Evolutionary conservation across 2,888 invertebrate species (phyloP), one percentile per base, ranked within the genome.

Genomic region (Eupeodes latifasciatus): DNA sequence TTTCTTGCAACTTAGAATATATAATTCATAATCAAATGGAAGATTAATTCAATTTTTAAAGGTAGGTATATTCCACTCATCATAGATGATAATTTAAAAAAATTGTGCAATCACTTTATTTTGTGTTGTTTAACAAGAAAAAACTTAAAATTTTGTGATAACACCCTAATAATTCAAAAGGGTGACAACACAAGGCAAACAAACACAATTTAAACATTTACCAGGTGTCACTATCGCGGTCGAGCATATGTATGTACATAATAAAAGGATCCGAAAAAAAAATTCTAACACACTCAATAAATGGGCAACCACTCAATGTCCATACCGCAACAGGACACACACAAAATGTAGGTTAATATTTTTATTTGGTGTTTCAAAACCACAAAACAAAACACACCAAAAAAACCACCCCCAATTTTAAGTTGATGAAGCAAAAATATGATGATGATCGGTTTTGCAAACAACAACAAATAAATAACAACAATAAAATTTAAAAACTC

Each of bases 141-240:
- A 5, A 40, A 40, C 5, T 40, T 5, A 40, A 40, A 36, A 3
- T 44, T 11, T 14, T 10, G 14, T 40, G 67, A 83, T 59, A 53
- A 59, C 34, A 72, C 49, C 61, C 66, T 12, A 57, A 11, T 0
- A 75, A 51, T 3, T 6, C n/a, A 59, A 80, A 62, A 62, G 75
- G 80, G 75, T 76, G 62, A 59, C 57, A 61, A 55, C 11, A 59
- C 59, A 19, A 72, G 66, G 16, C 66, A 51, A 59, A 55, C 36
- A 59, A 40, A 51, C 47, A 57, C 49, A 80, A 74, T 47, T 11
- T 12, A 80, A 47, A 64, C 36, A 64, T 64, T 69, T 40, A 64
- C 64, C 55, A 67, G 72, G 64, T 72, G 71, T 82, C 71, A 84
- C 55, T 66, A 16, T 36, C 14, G 59, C 36, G 69, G 66, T 36